Evolutionary conservation across 2,888 invertebrate species (phyloP), one percentile per base, ranked within the genome.

Genomic region (Ctena decussata): DNA sequence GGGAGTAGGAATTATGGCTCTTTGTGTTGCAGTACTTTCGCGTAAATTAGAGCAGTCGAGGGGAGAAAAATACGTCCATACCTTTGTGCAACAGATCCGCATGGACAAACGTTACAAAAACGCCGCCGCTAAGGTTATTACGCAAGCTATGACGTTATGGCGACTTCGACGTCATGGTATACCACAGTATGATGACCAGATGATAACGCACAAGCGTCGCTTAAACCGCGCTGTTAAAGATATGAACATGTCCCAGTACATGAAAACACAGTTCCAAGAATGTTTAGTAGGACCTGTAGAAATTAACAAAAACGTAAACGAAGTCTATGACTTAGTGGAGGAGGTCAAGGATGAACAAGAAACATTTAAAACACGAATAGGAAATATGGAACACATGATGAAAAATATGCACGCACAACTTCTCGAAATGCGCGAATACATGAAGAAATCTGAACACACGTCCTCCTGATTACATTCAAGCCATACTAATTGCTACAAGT

Each of bases 1-100:
- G 92, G 94, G 94, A 0, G 94, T 93, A 24, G 94, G 94, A 21
- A 92, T 92, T 11, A 94, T 92, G 92, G 94, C 94, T 1, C 86
- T 94, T 6, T 91, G 92, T 72, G 93, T 94, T 1, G 94, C 94
- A 1, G 94, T 94, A 32, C 87, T 94, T 46, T 92, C 94, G 12
- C 88, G 91, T 76, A 94, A 94, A 85, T 86, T 94, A n/a, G 93
- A 94, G 81, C 94, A 93, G 72, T 90, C 92, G 8, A 84, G 94
- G 30, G 89, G 92, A 15, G 93, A 94, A 73, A 92, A 90, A 81
- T 93, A 92, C 77, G 93, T 93, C 3, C 93, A 93, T 77, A 93
- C 92, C 2, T 93, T 93, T 82, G 92, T 93, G 11, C 91, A 91
- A 81, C 92, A 91, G 77, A 91, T 93, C 35, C 87, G 91, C 30